Percentiles rank a stretch among this genome's conserved stretches.
phyloP scores from a whole-genome alignment of 2,888 invertebrate genomes.

The Serrognathus titanus region DNA sequence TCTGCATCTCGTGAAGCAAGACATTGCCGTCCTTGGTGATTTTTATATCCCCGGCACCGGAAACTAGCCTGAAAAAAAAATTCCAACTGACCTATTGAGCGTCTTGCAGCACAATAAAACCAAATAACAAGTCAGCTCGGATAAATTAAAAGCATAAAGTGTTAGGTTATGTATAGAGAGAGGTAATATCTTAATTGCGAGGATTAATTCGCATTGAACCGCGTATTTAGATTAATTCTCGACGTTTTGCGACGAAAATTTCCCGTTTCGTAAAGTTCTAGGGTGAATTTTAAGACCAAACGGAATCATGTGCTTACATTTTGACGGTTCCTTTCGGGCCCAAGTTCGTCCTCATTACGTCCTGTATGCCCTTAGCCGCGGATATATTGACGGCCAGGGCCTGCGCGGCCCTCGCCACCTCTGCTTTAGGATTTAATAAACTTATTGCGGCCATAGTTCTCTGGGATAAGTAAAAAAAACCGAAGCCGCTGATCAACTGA shows the following conservation, averaged over 20 bases:
- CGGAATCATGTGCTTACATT: conserved; percentile 70
- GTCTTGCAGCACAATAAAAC: too few relatives aligned
- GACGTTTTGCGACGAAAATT: too few relatives aligned
- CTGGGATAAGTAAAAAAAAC: too few relatives aligned
- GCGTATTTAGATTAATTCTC: too few relatives aligned
- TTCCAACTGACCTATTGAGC: too few relatives aligned
- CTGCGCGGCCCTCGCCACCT: conserved; percentile 96
- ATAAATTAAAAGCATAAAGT: too few relatives aligned
- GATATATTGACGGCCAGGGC: conserved; percentile 95
- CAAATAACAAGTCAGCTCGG: too few relatives aligned
- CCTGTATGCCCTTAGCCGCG: conserved; percentile 97
- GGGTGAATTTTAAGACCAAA: too few relatives aligned
- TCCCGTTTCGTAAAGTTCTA: too few relatives aligned
- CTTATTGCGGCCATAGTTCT: conserved; percentile 82
- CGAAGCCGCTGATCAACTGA: too few relatives aligned
- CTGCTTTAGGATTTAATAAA: conserved; percentile 97
- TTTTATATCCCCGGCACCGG: conserved; percentile 98
- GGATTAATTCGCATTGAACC: background rate
- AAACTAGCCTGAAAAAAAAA: conserved; percentile 78
- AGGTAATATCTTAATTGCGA: too few relatives aligned
- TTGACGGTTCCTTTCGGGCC: conserved; percentile 99
- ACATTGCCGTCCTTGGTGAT: conserved; percentile 99
- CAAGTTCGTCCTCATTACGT: conserved; percentile 97
- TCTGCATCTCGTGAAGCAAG: conserved; percentile 98
- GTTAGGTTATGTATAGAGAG: too few relatives aligned